Percentiles rank a stretch among this genome's conserved stretches.
Conservation (phyloP, 2,888 invertebrate genomes). For the Cataglyphis albicans region DNA sequence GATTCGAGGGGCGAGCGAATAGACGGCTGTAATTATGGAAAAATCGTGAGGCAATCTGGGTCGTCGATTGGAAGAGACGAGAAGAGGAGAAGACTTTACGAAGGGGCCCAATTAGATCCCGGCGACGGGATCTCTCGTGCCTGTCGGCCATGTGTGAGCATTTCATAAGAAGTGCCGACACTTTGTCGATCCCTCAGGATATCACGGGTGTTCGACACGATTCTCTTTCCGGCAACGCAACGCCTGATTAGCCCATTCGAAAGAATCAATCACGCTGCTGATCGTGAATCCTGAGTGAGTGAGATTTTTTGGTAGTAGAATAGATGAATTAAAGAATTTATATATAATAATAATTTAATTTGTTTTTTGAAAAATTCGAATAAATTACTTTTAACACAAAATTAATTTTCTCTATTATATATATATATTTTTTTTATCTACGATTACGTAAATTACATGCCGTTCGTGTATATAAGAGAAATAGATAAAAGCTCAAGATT, state of each 20-base stretch:
- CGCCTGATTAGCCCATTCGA: conserved; percentile 37
- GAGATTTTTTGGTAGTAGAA: neutral
- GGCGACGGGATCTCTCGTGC: conserved; percentile 66
- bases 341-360: too few relatives aligned
- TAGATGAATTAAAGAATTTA: too few relatives aligned
- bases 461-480: neutral
- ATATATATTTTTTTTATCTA: too few relatives aligned
- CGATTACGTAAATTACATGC: too few relatives aligned
- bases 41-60: conserved; percentile 75
- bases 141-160: conserved; percentile 82
- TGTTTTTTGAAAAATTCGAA: too few relatives aligned
- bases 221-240: conserved; percentile 64
- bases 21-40: conserved; percentile 77
- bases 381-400: too few relatives aligned
- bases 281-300: neutral
- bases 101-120: conserved; percentile 76
- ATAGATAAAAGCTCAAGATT: neutral
- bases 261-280: conserved; percentile 22
- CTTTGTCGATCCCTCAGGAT: conserved; percentile 35
- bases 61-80: conserved; percentile 67
- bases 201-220: conserved; percentile 50
- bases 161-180: conserved; percentile 81
- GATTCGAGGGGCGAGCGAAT: conserved; percentile 41
- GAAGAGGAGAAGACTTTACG: conserved; percentile 7
- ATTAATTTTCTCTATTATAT: neutral